Conservation (phyloP, 1,140 invertebrate genomes). For the Euura saliciscinereae region DNA sequence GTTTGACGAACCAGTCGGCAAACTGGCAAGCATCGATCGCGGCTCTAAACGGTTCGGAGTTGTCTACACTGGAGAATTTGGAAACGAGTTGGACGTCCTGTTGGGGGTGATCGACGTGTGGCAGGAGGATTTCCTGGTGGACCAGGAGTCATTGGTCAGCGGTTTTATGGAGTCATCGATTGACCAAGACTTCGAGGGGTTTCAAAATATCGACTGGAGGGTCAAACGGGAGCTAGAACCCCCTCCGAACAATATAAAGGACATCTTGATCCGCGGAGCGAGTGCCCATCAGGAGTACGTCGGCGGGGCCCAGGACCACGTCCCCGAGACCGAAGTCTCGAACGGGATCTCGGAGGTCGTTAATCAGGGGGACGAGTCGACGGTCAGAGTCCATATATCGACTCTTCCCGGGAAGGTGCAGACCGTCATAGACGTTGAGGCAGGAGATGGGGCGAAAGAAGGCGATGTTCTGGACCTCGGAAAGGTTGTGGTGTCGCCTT, state of each 20-base stretch:
- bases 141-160: background rate
- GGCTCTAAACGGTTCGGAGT: constrained; percentile 11
- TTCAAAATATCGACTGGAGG: background rate
- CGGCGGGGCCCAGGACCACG: background rate
- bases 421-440: background rate
- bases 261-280: background rate
- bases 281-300: background rate
- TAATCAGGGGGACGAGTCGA: background rate
- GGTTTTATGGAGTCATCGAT: background rate
- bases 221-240: background rate
- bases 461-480: background rate
- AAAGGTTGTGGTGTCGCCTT: background rate
- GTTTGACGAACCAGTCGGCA: background rate
- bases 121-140: background rate
- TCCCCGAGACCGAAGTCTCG: background rate
- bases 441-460: background rate
- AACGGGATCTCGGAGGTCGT: background rate
- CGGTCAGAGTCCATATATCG: background rate
- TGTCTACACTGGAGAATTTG: constrained; percentile 11
- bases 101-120: constrained; percentile 13
- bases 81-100: constrained; percentile 9
- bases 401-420: background rate
- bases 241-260: background rate
- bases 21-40: background rate
- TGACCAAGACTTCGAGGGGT: background rate